Percentiles rank a stretch among this genome's conserved stretches.
phyloP scores from a whole-genome alignment of 2,113 vertebrate genomes.

The Meleagris gallopavo region DNA sequence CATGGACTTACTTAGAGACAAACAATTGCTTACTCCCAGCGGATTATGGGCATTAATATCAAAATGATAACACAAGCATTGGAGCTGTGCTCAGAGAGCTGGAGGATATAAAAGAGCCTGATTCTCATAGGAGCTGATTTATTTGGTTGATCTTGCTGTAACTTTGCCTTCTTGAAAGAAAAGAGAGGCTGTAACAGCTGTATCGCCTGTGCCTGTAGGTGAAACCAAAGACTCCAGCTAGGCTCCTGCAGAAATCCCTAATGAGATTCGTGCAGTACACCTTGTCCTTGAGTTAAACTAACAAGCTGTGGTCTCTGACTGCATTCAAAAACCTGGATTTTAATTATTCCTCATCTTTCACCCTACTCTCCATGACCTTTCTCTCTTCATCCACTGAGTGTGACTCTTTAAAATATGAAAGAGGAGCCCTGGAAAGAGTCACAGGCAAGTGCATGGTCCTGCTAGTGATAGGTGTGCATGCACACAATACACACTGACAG shows the following conservation, averaged over 20 bases:
- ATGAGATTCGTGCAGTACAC: background rate
- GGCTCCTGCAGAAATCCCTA: background rate
- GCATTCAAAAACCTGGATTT: background rate
- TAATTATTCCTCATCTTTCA: background rate
- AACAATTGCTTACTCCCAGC: conserved; percentile 61
- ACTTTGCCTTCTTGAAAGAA: background rate
- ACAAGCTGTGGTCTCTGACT: background rate
- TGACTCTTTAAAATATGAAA: background rate
- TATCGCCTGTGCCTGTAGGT: background rate
- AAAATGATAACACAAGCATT: conserved; percentile 68
- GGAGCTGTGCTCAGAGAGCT: conserved; percentile 53
- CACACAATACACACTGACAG: background rate
- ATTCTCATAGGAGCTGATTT: conserved; percentile 44
- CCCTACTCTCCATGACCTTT: background rate
- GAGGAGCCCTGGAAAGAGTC: background rate
- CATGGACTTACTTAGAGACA: conserved; percentile 73
- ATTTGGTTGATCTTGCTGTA: background rate
- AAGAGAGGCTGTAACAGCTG: background rate
- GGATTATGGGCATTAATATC: conserved; percentile 78
- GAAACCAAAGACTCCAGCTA: background rate
- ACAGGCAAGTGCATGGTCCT: background rate
- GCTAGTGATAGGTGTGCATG: background rate
- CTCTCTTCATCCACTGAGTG: background rate
- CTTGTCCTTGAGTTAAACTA: background rate
- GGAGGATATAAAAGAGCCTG: conserved; percentile 57